Conservation (phyloP, 2,797 vertebrate genomes). For the Delichon dasypus region DNA sequence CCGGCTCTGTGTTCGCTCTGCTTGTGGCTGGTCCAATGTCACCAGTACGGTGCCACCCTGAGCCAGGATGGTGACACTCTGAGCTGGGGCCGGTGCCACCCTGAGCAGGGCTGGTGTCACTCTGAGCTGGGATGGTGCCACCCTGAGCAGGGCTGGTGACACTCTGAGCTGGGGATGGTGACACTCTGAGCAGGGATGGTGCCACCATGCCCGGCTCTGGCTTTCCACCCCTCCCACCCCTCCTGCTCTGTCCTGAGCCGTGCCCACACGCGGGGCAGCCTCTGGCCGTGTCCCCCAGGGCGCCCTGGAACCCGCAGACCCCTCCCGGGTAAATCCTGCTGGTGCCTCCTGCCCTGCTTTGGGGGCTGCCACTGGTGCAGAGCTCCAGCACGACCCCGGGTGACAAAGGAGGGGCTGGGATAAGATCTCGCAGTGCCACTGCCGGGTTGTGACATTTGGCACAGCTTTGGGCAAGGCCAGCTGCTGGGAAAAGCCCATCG, state of each 20-base stretch:
- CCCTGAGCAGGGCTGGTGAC: too few species aligned
- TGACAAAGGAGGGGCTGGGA: background rate
- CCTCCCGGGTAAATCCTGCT: fast-evolving
- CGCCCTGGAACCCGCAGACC: fast-evolving
- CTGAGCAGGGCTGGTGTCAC: too few species aligned
- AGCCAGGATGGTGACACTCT: too few species aligned
- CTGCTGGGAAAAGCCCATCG: background rate
- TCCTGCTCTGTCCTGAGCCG: fast-evolving
- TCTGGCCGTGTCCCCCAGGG: background rate
- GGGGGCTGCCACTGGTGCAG: background rate
- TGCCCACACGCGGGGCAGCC: background rate
- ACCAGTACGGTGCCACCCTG: too few species aligned
- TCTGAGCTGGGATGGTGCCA: too few species aligned
- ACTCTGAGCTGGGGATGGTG: too few species aligned
- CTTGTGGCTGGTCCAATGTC: fast-evolving
- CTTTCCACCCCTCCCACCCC: background rate
- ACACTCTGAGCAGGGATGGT: background rate
- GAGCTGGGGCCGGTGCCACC: too few species aligned
- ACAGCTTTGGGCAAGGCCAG: background rate
- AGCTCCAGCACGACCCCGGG: background rate
- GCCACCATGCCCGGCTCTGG: fast-evolving
- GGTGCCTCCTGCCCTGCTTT: background rate
- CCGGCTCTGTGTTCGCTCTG: fast-evolving
- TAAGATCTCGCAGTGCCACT: background rate
- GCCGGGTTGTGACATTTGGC: background rate